phyloP scores from a whole-genome alignment of 92 coral and sea anemone species.

The Actinostola sp. region DNA sequence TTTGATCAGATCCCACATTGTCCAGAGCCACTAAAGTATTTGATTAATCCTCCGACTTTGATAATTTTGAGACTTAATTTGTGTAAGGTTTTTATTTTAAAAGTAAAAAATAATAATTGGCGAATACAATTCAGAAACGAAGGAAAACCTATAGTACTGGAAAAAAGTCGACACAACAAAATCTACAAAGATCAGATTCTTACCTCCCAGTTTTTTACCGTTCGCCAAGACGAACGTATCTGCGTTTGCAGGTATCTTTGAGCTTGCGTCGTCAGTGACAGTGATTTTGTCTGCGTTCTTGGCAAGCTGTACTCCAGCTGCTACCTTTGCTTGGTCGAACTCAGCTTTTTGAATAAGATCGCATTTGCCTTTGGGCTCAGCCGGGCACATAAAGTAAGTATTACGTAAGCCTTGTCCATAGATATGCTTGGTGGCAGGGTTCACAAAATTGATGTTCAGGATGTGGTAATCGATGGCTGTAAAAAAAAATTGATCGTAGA shows the following conservation, averaged over 20 bases:
- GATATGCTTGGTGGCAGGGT: constrained; percentile 8
- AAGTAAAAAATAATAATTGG: too few species aligned
- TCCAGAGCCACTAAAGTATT: too few species aligned
- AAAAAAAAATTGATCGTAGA: background rate
- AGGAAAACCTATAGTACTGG: too few species aligned
- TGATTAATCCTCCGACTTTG: too few species aligned
- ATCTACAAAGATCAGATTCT: background rate
- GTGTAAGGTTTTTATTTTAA: too few species aligned
- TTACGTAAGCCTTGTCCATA: constrained; percentile 9
- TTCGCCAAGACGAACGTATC: background rate
- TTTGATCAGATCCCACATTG: too few species aligned
- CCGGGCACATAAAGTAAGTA: constrained; percentile 7
- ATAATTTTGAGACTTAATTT: too few species aligned
- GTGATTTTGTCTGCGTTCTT: constrained; percentile 3
- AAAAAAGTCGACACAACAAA: too few species aligned
- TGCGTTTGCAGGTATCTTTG: background rate
- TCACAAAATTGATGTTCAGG: constrained; percentile 16
- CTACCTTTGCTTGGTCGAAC: background rate
- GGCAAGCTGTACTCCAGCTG: background rate
- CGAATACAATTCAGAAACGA: too few species aligned
- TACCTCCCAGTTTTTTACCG: constrained; percentile 25
- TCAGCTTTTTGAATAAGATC: background rate
- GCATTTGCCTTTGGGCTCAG: constrained; percentile 1
- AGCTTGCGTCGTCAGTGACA: constrained; percentile 20
- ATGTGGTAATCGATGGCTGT: constrained; percentile 19